Percentiles rank a stretch among this genome's conserved stretches.
Evolutionary conservation across 2,113 vertebrate species (phyloP).

Genomic region (Pteruthius melanotis): DNA sequence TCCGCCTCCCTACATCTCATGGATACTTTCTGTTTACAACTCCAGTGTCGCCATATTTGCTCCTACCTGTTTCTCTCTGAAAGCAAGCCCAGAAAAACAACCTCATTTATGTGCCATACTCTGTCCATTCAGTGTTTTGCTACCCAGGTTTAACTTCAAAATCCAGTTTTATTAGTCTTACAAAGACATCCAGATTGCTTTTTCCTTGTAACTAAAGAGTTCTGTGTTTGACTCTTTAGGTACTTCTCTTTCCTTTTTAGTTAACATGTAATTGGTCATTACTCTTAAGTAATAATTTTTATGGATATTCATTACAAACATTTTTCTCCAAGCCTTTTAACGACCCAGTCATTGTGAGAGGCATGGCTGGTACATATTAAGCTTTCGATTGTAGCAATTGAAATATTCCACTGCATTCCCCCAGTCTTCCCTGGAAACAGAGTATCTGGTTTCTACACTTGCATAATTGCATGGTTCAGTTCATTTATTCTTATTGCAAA

Average conservation of each 20-base stretch:
- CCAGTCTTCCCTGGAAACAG: background rate
- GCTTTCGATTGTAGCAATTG: background rate
- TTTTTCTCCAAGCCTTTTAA: background rate
- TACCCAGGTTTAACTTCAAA: background rate
- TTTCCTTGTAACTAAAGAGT: background rate
- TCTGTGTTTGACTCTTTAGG: background rate
- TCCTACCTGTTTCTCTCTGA: background rate
- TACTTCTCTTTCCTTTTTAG: background rate
- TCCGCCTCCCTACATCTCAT: conserved; percentile 3
- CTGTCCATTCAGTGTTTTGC: background rate
- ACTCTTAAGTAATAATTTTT: conserved; percentile 5
- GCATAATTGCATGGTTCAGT: background rate
- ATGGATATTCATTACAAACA: background rate
- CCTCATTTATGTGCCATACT: background rate
- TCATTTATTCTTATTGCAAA: conserved; percentile 5
- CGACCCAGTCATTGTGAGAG: background rate
- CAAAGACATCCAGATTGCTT: background rate
- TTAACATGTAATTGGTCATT: background rate
- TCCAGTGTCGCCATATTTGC: background rate
- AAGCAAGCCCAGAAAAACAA: background rate
- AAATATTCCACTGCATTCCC: background rate
- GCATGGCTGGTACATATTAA: background rate
- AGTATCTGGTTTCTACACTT: background rate
- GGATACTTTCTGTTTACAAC: conserved; percentile 2
- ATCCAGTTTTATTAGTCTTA: background rate